A percentile compares a stretch with the other conserved stretches of the same genome.
phyloP scores from a whole-genome alignment of 2,797 vertebrate genomes.

The Heterohyrax brucei region DNA sequence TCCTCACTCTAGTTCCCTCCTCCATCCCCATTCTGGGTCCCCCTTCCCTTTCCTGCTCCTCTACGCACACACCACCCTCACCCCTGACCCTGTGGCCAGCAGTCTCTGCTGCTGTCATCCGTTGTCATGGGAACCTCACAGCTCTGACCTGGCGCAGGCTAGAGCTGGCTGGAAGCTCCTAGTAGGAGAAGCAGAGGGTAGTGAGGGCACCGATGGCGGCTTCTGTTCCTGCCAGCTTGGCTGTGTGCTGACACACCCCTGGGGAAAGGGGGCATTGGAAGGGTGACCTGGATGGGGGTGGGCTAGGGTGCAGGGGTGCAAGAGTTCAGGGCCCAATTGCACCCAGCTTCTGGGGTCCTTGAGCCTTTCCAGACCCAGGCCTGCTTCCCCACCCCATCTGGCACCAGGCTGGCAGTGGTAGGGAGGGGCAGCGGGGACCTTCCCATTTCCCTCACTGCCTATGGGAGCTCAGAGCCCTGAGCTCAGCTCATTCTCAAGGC shows the following conservation, averaged over 20 bases:
- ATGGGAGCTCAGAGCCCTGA: conserved; percentile 84
- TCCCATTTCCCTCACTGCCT: conserved; percentile 70
- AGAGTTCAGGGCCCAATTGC: background rate
- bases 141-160: conserved; percentile 75
- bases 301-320: background rate
- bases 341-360: conserved; percentile 4
- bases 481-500: conserved; percentile 86
- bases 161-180: conserved; percentile 71
- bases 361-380: background rate
- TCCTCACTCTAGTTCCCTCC: background rate
- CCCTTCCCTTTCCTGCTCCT: conserved; percentile 48
- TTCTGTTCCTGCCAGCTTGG: background rate
- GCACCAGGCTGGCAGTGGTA: conserved; percentile 74
- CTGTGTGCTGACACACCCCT: background rate
- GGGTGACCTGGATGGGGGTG: background rate
- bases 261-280: background rate
- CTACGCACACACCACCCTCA: conserved; percentile 60
- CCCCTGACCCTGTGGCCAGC: conserved; percentile 83
- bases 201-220: background rate
- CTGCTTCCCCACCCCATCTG: background rate
- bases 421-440: conserved; percentile 66
- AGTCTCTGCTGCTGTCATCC: conserved; percentile 76
- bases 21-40: background rate
- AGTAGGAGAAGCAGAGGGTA: conserved; percentile 68
- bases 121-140: conserved; percentile 87